These are phyloP conservation scores for Phyllotis vaccarum DNA, from an alignment of 2,797 vertebrate genomes.

Conservation along the genomic window DNA sequence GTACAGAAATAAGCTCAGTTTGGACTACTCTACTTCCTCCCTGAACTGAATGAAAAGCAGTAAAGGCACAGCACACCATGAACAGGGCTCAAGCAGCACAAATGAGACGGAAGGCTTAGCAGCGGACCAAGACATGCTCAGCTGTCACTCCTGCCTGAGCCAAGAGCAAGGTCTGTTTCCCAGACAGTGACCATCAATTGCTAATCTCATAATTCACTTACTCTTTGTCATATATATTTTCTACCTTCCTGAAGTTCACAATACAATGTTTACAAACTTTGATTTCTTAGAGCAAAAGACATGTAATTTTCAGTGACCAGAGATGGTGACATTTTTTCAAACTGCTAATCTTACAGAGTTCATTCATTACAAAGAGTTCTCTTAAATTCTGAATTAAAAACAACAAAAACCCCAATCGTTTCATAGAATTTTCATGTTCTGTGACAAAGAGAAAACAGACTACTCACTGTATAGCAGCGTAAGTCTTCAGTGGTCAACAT, in stretches of 20 bases:
- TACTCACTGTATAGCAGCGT: conserved; percentile 64
- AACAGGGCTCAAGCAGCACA: conserved; percentile 5
- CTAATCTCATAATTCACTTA: neutral
- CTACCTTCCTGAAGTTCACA: neutral
- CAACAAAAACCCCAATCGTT: neutral
- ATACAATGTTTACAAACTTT: neutral
- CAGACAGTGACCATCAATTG: neutral
- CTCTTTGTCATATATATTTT: neutral
- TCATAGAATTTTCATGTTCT: conserved; percentile 23
- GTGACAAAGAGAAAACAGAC: conserved; percentile 28
- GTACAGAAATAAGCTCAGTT: neutral
- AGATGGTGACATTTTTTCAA: conserved; percentile 55
- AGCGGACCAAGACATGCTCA: neutral
- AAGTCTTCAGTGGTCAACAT: conserved; percentile 95
- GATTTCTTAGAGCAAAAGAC: neutral
- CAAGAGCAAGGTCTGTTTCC: neutral
- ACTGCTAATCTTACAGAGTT: conserved; percentile 43
- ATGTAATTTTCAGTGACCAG: conserved; percentile 47
- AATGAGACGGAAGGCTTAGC: neutral
- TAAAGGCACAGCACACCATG: neutral
- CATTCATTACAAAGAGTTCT: neutral
- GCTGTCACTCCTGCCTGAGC: neutral
- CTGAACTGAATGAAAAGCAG: conserved; percentile 13
- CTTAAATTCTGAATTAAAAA: conserved; percentile 31
- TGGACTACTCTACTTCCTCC: conserved; percentile 43